These are phyloP conservation scores for Pardosa pseudoannulata DNA, from an alignment of 2,888 invertebrate genomes.

Conservation along the genomic window DNA sequence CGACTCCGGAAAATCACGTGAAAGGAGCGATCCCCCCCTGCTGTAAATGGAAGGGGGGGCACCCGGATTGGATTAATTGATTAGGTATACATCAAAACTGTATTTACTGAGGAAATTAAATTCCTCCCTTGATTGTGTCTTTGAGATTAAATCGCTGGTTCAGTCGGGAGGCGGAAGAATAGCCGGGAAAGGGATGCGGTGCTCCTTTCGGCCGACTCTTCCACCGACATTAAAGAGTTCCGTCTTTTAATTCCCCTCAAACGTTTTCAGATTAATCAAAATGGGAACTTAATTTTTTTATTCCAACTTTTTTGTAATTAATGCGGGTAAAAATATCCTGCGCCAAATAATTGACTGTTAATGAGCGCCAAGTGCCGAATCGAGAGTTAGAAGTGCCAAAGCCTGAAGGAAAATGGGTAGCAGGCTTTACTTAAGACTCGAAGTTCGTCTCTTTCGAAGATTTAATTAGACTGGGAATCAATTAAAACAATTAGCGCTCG, in stretches of 20 bases:
- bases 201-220: slow-evolving; percentile 25
- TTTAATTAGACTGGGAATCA: slow-evolving; percentile 64
- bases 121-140: slow-evolving; percentile 66
- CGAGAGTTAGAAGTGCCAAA: slow-evolving; percentile 62
- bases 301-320: slow-evolving; percentile 43
- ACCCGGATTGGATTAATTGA: slow-evolving; percentile 69
- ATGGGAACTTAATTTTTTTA: slow-evolving; percentile 39
- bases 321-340: slow-evolving; percentile 56
- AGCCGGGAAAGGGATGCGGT: slow-evolving; percentile 14
- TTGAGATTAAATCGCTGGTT: slow-evolving; percentile 64
- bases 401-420: slow-evolving; percentile 55
- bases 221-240: slow-evolving; percentile 29
- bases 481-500: slow-evolving; percentile 68
- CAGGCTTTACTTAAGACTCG: slow-evolving; percentile 45
- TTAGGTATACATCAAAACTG: slow-evolving; percentile 72
- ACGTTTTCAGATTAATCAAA: slow-evolving; percentile 68
- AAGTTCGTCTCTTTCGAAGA: too few species aligned
- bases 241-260: slow-evolving; percentile 48
- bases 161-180: slow-evolving; percentile 22
- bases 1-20: slow-evolving; percentile 34
- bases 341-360: slow-evolving; percentile 65
- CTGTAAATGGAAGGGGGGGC: slow-evolving; percentile 25
- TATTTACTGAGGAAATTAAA: slow-evolving; percentile 72
- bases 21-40: slow-evolving; percentile 1
- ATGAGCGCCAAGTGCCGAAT: slow-evolving; percentile 58